A percentile compares a stretch with the other conserved stretches of the same genome.
Evolutionary conservation across 2,888 invertebrate genomes (phyloP).

Genomic region (Osmoderma eremita): DNA sequence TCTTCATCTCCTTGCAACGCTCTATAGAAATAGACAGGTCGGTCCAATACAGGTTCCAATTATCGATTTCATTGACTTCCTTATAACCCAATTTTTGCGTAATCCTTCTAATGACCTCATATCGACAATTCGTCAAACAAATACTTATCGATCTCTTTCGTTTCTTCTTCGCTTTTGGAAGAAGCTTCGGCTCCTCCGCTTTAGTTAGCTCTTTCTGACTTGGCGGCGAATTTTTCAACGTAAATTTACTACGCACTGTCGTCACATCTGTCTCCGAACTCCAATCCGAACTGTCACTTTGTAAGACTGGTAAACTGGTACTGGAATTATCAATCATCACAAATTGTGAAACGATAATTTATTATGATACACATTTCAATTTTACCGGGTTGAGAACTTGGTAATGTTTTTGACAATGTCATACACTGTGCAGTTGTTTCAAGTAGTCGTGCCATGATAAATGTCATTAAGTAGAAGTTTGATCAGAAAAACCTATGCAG

Average conservation of each 20-base stretch:
- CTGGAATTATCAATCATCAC: slow-evolving; percentile 53
- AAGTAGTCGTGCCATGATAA: slow-evolving; percentile 1
- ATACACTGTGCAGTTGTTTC: slow-evolving; percentile 30
- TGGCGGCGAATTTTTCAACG: slow-evolving; percentile 24
- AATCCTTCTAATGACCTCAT: slow-evolving; percentile 77
- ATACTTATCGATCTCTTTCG: slow-evolving; percentile 64
- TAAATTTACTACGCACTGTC: slow-evolving; percentile 49
- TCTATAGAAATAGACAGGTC: slow-evolving; percentile 88
- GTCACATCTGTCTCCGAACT: slow-evolving; percentile 42
- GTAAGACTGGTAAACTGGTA: slow-evolving; percentile 49
- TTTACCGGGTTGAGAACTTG: slow-evolving; percentile 39
- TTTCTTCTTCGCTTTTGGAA: slow-evolving; percentile 42
- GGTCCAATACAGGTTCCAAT: slow-evolving; percentile 93
- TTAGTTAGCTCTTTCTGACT: slow-evolving; percentile 21
- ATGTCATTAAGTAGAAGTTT: too few relatives aligned
- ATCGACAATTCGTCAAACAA: slow-evolving; percentile 77
- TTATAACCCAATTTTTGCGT: slow-evolving; percentile 78
- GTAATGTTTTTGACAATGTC: slow-evolving; percentile 32
- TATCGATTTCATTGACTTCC: slow-evolving; percentile 81
- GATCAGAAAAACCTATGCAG: too few relatives aligned
- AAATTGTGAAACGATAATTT: slow-evolving; percentile 33
- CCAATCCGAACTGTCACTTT: slow-evolving; percentile 42
- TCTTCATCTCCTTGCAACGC: slow-evolving; percentile 89
- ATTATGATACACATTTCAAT: slow-evolving; percentile 44
- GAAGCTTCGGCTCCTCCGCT: slow-evolving; percentile 19